Evolutionary conservation across 2,113 vertebrate genomes (phyloP).

Genomic region (Ameiurus melas): DNA sequence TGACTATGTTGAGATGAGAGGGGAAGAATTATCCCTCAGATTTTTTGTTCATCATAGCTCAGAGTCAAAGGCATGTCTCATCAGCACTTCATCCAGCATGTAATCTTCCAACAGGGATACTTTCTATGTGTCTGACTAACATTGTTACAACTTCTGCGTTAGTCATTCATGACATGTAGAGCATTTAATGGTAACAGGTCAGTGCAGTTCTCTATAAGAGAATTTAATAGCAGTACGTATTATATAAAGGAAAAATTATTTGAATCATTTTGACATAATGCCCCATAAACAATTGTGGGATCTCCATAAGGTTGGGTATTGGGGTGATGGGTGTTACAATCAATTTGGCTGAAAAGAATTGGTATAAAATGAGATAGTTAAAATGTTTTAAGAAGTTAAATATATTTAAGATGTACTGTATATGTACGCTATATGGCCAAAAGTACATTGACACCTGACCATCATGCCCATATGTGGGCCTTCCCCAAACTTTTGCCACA

Average conservation of each 20-base stretch:
- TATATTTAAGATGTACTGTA: neutral
- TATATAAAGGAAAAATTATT: neutral
- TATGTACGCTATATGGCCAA: neutral
- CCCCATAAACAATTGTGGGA: neutral
- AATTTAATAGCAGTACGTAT: neutral
- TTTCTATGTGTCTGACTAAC: neutral
- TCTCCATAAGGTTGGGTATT: neutral
- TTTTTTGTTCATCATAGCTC: slow-evolving; percentile 27
- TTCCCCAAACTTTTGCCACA: neutral
- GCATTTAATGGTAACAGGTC: neutral
- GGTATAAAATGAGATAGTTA: neutral
- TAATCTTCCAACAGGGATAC: neutral
- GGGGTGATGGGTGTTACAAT: neutral
- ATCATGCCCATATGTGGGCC: neutral
- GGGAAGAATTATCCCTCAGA: slow-evolving; percentile 9
- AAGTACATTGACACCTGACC: neutral
- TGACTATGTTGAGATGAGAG: slow-evolving; percentile 22
- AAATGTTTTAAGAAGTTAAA: neutral
- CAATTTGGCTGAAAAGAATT: neutral
- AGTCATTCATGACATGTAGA: neutral
- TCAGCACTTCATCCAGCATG: neutral
- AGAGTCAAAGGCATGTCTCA: slow-evolving; percentile 17
- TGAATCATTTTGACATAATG: neutral
- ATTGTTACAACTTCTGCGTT: neutral
- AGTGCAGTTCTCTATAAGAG: neutral